Evolutionary conservation across 1,140 invertebrate species (phyloP).

Genomic region (Procambarus clarkii): DNA sequence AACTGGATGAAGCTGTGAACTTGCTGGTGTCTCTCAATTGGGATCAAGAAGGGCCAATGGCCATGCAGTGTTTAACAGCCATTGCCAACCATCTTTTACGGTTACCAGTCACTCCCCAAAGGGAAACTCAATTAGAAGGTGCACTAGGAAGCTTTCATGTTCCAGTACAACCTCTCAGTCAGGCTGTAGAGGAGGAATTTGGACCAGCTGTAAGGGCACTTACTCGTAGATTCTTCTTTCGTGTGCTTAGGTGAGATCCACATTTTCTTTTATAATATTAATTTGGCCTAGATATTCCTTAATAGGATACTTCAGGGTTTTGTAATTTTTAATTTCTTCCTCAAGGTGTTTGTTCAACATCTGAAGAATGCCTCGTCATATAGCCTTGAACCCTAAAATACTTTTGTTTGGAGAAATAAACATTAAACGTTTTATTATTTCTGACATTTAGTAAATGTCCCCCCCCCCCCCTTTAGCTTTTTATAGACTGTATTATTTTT

Average conservation of each 20-base stretch:
- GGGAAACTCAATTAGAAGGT: slow-evolving; percentile 76
- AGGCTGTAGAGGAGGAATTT: slow-evolving; percentile 79
- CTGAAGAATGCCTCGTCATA: too few species aligned
- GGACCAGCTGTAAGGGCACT: slow-evolving; percentile 84
- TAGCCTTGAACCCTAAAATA: too few species aligned
- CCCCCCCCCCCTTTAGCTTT: too few species aligned
- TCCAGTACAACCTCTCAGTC: slow-evolving; percentile 66
- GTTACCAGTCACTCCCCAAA: slow-evolving; percentile 81
- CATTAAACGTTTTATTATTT: too few species aligned
- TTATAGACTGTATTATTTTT: too few species aligned
- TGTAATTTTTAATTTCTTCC: too few species aligned
- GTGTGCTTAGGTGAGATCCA: slow-evolving; percentile 81
- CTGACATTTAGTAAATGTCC: too few species aligned
- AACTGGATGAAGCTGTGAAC: slow-evolving; percentile 83
- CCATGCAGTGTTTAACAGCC: slow-evolving; percentile 83
- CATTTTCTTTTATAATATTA: too few species aligned
- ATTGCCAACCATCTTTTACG: slow-evolving; percentile 85
- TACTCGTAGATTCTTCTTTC: slow-evolving; percentile 87
- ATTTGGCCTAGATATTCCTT: background rate
- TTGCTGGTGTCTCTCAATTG: slow-evolving; percentile 83
- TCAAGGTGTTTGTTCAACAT: too few species aligned
- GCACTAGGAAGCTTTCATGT: slow-evolving; percentile 67
- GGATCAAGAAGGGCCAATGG: slow-evolving; percentile 83
- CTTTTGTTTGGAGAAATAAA: too few species aligned
- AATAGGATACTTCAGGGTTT: too few species aligned